phyloP scores from a whole-genome alignment of 1,140 invertebrate genomes.

The Sminthurides bifidus region DNA sequence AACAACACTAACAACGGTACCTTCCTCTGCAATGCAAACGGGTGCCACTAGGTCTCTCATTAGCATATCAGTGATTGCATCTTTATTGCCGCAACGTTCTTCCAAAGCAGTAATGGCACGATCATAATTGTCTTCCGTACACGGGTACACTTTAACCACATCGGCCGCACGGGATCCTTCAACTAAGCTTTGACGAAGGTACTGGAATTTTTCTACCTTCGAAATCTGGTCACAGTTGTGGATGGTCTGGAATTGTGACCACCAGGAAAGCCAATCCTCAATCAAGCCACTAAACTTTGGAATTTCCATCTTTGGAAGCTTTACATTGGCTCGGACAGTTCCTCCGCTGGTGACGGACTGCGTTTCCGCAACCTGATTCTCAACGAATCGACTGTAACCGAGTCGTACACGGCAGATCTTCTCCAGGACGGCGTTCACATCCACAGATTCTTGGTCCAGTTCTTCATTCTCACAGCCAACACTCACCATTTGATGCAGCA shows the following conservation, averaged over 20 bases:
- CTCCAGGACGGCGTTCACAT: no score
- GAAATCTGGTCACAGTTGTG: slow-evolving; percentile 33
- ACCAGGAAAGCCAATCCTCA: slow-evolving; percentile 36
- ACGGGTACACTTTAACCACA: slow-evolving; percentile 9
- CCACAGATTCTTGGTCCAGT: no score
- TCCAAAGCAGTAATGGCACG: slow-evolving; percentile 7
- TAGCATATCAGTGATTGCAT: slow-evolving; percentile 7
- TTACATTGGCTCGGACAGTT: no score
- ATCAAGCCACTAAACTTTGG: slow-evolving; percentile 34
- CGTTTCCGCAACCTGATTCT: no score
- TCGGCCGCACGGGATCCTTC: neutral
- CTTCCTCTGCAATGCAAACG: neutral
- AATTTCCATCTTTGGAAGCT: slow-evolving; percentile 34
- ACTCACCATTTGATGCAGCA: no score
- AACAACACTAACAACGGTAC: neutral
- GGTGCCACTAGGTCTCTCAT: neutral
- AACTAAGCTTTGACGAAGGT: slow-evolving; percentile 13
- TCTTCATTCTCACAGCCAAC: no score
- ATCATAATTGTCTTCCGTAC: slow-evolving; percentile 8
- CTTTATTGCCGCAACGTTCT: slow-evolving; percentile 2
- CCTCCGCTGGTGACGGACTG: no score
- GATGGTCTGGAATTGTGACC: slow-evolving; percentile 35
- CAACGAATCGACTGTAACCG: no score
- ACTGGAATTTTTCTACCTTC: slow-evolving; percentile 33
- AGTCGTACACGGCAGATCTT: no score